Conservation (phyloP, 1,140 invertebrate species). For the Asobara japonica region DNA sequence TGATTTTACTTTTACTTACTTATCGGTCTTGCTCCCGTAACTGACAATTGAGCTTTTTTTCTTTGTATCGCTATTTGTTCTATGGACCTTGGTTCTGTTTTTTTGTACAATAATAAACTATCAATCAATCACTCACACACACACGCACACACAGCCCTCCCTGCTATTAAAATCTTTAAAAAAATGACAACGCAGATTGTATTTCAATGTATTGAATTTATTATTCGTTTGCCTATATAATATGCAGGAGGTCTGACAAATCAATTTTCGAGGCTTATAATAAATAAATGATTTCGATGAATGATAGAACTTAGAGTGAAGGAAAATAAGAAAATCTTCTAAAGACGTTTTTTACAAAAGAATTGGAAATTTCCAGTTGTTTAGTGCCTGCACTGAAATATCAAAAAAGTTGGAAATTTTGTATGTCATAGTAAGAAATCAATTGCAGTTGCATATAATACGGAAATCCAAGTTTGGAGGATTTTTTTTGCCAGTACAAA, state of each 20-base stretch:
- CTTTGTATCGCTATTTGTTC: too few relatives aligned
- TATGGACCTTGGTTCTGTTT: too few relatives aligned
- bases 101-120: too few relatives aligned
- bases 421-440: too few relatives aligned
- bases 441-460: too few relatives aligned
- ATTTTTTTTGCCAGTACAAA: too few relatives aligned
- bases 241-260: neutral
- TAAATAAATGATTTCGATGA: constrained; percentile 16
- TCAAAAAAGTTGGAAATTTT: neutral
- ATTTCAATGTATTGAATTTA: neutral
- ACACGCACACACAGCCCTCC: too few relatives aligned
- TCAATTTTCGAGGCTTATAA: neutral
- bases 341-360: neutral
- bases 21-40: too few relatives aligned
- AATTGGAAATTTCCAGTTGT: neutral
- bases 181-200: neutral
- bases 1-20: too few relatives aligned
- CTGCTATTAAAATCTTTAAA: neutral
- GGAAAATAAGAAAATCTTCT: neutral
- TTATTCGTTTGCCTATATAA: neutral
- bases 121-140: too few relatives aligned
- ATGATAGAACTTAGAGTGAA: neutral
- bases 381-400: neutral
- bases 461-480: too few relatives aligned
- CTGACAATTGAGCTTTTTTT: too few relatives aligned